Conservation (phyloP, 2,888 invertebrate genomes). For the Ryuthela nishihirai region DNA sequence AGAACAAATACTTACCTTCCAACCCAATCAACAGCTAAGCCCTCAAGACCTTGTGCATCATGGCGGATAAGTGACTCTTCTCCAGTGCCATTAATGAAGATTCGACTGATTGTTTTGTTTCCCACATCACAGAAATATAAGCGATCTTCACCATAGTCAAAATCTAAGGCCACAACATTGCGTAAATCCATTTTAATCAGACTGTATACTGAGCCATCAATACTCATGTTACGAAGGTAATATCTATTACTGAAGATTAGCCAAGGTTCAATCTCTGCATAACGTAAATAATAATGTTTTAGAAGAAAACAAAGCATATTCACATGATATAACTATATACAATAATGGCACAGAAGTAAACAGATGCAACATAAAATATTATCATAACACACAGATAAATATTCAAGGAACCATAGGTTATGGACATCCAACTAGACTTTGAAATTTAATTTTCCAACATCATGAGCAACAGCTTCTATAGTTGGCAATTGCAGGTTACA, state of each 20-base stretch:
- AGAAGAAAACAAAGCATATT: too few species aligned
- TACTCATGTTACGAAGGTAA: slow-evolving; percentile 92
- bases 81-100: slow-evolving; percentile 55
- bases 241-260: slow-evolving; percentile 94
- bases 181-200: slow-evolving; percentile 90
- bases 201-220: slow-evolving; percentile 78
- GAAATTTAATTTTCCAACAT: too few species aligned
- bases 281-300: too few species aligned
- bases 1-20: slow-evolving; percentile 53
- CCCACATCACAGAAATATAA: slow-evolving; percentile 96
- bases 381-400: too few species aligned
- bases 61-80: slow-evolving; percentile 82
- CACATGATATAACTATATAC: too few species aligned
- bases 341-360: too few species aligned
- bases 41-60: slow-evolving; percentile 95
- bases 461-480: too few species aligned
- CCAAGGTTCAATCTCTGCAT: slow-evolving; percentile 62
- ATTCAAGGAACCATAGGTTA: too few species aligned
- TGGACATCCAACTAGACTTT: too few species aligned
- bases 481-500: too few species aligned
- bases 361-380: too few species aligned
- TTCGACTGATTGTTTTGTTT: slow-evolving; percentile 86
- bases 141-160: slow-evolving; percentile 75
- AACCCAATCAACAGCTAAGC: slow-evolving; percentile 95
- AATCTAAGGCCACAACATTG: slow-evolving; percentile 95